Percentiles rank a stretch among this genome's conserved stretches.
These are phyloP conservation scores for Phrynosoma blainvillii DNA, from an alignment of 2,113 vertebrate species.

Conservation along the genomic window DNA sequence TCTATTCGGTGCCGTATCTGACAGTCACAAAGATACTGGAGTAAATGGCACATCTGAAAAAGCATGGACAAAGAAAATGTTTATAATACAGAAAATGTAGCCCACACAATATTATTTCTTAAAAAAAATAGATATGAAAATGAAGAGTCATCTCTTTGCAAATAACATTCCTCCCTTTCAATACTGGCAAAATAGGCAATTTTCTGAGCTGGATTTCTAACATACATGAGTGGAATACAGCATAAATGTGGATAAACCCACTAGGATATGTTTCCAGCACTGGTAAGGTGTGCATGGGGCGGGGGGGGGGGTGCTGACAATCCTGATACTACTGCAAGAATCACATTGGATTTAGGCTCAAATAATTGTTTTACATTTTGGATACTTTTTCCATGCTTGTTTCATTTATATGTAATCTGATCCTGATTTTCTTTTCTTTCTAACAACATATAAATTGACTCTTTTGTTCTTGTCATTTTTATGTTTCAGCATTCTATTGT, in stretches of 20 bases:
- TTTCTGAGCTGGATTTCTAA: background rate
- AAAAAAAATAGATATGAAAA: background rate
- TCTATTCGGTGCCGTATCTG: slow-evolving; percentile 95
- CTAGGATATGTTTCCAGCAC: too few species aligned
- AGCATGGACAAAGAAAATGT: background rate
- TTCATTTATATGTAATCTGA: background rate
- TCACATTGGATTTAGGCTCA: too few species aligned
- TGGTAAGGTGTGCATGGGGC: too few species aligned
- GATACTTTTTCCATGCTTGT: background rate
- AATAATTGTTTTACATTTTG: too few species aligned
- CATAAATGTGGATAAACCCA: too few species aligned
- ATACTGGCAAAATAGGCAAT: too few species aligned
- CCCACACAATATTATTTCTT: background rate
- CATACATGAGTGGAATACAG: too few species aligned
- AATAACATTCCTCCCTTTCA: background rate
- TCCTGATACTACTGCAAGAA: too few species aligned
- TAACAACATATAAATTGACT: background rate
- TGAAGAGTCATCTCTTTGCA: background rate
- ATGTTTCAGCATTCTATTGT: background rate
- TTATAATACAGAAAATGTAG: background rate
- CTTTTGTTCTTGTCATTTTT: background rate
- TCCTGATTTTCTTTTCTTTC: too few species aligned
- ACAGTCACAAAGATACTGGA: slow-evolving; percentile 95
- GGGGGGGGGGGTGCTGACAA: too few species aligned
- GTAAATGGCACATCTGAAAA: slow-evolving; percentile 93